Evolutionary conservation across 2,113 vertebrate species (phyloP).

Genomic region (Haemorhous mexicanus): DNA sequence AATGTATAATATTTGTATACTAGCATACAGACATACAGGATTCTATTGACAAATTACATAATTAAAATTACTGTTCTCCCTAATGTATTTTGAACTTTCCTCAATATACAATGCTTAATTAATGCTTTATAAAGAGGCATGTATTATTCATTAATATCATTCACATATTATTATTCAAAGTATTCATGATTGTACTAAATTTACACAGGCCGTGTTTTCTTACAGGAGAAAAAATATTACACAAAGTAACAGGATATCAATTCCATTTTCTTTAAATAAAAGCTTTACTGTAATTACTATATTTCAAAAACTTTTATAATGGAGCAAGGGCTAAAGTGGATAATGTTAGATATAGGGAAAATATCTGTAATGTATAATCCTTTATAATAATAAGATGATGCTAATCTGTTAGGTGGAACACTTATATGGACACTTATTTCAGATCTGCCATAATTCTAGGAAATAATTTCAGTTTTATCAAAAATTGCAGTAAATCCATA

Average conservation of each 20-base stretch:
- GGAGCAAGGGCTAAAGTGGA: background rate
- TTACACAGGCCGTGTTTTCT: background rate
- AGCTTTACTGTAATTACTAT: background rate
- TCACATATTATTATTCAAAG: background rate
- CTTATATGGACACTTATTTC: background rate
- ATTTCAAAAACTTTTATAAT: background rate
- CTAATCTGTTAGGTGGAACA: background rate
- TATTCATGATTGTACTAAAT: background rate
- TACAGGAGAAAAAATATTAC: background rate
- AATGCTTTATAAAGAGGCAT: background rate
- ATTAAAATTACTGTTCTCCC: background rate
- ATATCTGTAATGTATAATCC: background rate
- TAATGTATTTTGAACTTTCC: background rate
- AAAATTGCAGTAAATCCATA: background rate
- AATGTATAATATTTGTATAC: background rate
- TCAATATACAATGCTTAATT: background rate
- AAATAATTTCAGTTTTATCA: background rate
- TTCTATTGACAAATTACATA: background rate
- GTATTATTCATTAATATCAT: background rate
- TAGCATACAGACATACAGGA: background rate
- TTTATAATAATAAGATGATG: background rate
- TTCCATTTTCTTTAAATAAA: background rate
- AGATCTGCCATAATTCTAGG: background rate
- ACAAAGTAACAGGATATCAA: background rate
- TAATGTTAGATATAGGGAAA: background rate